Evolutionary conservation across 2,113 vertebrate genomes (phyloP), one percentile per base, ranked within the genome.

Genomic region (Oenanthe melanoleuca): DNA sequence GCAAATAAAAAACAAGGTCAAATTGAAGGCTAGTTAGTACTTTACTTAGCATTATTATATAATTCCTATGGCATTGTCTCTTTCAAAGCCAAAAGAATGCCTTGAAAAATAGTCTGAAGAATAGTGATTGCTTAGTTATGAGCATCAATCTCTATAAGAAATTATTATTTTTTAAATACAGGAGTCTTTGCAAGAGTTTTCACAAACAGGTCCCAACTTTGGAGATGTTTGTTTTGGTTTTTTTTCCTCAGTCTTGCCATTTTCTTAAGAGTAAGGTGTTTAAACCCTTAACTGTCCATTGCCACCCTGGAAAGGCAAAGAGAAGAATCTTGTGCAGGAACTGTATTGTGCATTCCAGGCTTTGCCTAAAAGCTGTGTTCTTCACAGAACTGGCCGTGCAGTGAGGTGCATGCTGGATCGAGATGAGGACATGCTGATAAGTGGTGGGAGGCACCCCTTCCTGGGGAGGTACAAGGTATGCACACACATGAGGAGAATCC

Each of bases 381-480:
- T 73, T 70, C 28, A 66, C 85, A 99, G 99, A 96, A 93, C 98
- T 22, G 98, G 98, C 57, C 78, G 96, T 17, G 98, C 99, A 0
- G 98, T 99, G 22, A 98, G 99, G 72, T 99, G 99, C 94, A 99
- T 99, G 99, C 92, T 99, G 97, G 99, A 99, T 95, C 97, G 99
- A 53, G 98, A 99, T 11, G 99, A 99, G 90, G 99, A 99, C 97
- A 99, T 99, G 99, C 92, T 99, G 91, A 96, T 99, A 59, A 98
- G 98, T 7, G 99, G 99, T 13, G 99, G 99, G 60, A 97, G 99
- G 57, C 99, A 99, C 75, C 99, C 99, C 2, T 99, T 99, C 97
- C 97, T 99, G 52, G 99, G 98, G 11, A 98, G 93, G 71, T 99
- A 99, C 95, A 99, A 99, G 98, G 99, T 99, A 96, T 53, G 86